Evolutionary conservation across 2,888 invertebrate species (phyloP).

Genomic region (Lasioglossum leucozonium): DNA sequence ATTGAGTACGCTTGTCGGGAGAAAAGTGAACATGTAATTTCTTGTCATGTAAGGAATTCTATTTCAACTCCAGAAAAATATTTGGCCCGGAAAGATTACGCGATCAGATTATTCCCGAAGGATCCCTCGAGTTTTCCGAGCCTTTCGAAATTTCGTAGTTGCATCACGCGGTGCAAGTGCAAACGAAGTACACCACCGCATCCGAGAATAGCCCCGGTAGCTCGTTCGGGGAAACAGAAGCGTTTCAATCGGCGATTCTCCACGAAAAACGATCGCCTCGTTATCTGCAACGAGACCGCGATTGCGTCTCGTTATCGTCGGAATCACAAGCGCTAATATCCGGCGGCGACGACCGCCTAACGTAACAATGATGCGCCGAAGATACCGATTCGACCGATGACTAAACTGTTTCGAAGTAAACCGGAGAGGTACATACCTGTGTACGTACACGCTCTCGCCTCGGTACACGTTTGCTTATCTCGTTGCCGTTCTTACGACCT

Average conservation of each 20-base stretch:
- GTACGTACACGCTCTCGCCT: not conserved
- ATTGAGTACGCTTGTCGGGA: too few relatives aligned
- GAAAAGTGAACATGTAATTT: not conserved
- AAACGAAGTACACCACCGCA: not conserved
- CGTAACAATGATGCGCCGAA: slow-evolving; percentile 6
- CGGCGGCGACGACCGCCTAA: slow-evolving; percentile 13
- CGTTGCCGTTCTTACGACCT: not conserved
- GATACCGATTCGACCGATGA: slow-evolving; percentile 10
- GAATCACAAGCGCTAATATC: slow-evolving; percentile 20
- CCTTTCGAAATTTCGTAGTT: not conserved
- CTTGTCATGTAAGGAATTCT: too few relatives aligned
- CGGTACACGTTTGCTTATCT: not conserved
- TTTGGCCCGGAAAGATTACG: not conserved
- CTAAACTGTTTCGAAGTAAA: slow-evolving; percentile 3
- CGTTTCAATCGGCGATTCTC: not conserved
- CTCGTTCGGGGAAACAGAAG: not conserved
- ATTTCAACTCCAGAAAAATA: not conserved
- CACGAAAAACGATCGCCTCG: not conserved
- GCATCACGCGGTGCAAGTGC: not conserved
- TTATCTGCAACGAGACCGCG: slow-evolving; percentile 1
- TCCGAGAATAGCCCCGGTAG: not conserved
- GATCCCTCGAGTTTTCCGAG: not conserved
- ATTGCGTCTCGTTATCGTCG: slow-evolving; percentile 18
- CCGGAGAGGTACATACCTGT: slow-evolving; percentile 4
- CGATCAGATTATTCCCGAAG: not conserved